A percentile compares a stretch with the other conserved stretches of the same genome.
phyloP scores from a whole-genome alignment of 1,140 invertebrate species.

The Aphelenchoides besseyi region DNA sequence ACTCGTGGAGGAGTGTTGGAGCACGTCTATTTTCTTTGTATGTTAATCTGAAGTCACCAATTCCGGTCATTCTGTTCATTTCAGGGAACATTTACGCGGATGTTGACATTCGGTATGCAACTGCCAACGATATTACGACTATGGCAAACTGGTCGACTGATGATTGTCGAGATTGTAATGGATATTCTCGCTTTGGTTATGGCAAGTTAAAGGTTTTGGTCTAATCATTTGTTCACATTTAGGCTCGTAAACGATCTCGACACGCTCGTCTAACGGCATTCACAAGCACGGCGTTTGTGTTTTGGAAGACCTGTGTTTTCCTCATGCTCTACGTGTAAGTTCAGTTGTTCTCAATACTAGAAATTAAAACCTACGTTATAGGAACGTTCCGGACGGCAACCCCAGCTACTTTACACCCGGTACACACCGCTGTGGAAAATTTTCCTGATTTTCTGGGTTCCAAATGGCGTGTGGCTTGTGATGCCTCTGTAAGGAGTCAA shows the following conservation, averaged over 20 bases:
- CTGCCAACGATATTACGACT: slow-evolving; percentile 50
- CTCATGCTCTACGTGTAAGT: slow-evolving; percentile 46
- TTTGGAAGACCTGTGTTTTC: slow-evolving; percentile 57
- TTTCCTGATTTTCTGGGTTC: slow-evolving; percentile 43
- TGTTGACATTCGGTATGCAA: slow-evolving; percentile 56
- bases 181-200: slow-evolving; percentile 51
- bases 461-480: slow-evolving; percentile 46
- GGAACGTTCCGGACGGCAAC: slow-evolving; percentile 27
- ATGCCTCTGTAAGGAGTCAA: too few relatives aligned
- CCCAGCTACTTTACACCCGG: slow-evolving; percentile 36
- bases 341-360: background rate
- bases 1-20: slow-evolving; percentile 39
- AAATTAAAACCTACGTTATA: too few relatives aligned
- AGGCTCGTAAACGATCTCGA: slow-evolving; percentile 37
- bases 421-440: slow-evolving; percentile 28
- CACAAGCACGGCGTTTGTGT: slow-evolving; percentile 49
- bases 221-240: background rate
- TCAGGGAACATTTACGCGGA: slow-evolving; percentile 56
- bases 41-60: slow-evolving; percentile 26
- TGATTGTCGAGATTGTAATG: slow-evolving; percentile 54
- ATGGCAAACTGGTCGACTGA: slow-evolving; percentile 55
- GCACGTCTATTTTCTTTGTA: slow-evolving; percentile 47
- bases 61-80: slow-evolving; percentile 11
- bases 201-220: slow-evolving; percentile 25
- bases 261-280: slow-evolving; percentile 52